Base-by-base conservation (phyloP, 2,797 vertebrate species). In the Pelobates cultripes region DNA sequence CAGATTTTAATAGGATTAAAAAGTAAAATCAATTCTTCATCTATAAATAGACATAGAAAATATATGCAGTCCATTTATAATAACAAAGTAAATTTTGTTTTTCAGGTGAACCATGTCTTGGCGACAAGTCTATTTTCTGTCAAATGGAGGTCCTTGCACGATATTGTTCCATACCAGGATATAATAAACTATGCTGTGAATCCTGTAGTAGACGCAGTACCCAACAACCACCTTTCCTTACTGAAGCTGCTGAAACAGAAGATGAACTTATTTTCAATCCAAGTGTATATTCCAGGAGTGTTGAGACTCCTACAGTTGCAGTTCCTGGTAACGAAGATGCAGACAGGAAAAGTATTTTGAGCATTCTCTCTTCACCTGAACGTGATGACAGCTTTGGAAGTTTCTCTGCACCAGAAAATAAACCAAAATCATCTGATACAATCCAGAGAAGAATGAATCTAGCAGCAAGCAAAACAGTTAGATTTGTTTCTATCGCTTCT, bases 91-190 rank as follows among this genome's bases (percentile, higher is more conserved):
- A 28, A 9, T 70, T 79, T 64, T 79, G 67, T 86, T 86, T 90
- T 92, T 67, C 94, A 99, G 98, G 97, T 84, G 97, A 98, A 84
- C 95, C 95, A 0, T 99, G 98, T 14, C 85, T 91, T 17, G 97
- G 96, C 82, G 98, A 99, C 91, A 99, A 96, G 73, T 99, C 98
- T 43, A 99, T 99, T 87, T 99, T 99, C 92, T 99, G 98, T 84
- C 97, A 99, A 55, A 99, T 99, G 98, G 98, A 99, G 83, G 97
- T 98, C n/a, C 92, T 99, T 0, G 95, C 97, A 0, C 94, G 97
- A 0, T 99, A 99, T 91, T 99, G 97, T 81, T 99, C 97, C 60
- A 99, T 99, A 40, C 97, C 98, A 0, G 97, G 97, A 67, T 99
- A 99, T 89, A 95, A 93, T 86, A 99, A 97, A 79, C 88, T 99